Percentiles rank a stretch among this genome's conserved stretches.
phyloP scores from a whole-genome alignment of 2,113 vertebrate species.

The Phylloscopus whistleri region DNA sequence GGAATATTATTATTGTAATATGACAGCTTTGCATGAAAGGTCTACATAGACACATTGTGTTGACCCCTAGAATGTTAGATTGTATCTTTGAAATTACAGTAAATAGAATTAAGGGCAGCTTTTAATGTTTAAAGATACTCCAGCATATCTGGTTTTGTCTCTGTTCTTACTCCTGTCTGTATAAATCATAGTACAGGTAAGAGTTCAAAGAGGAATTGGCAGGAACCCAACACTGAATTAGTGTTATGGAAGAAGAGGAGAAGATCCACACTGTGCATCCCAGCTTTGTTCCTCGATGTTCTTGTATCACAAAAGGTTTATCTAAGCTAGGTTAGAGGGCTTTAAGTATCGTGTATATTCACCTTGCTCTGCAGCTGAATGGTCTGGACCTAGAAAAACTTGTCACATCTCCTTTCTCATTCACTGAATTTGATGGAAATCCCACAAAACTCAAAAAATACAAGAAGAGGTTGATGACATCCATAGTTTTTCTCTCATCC shows the following conservation, averaged over 20 bases:
- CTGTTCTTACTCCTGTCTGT: neutral
- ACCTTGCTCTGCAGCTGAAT: neutral
- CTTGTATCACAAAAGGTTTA: neutral
- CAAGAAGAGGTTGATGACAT: rapidly evolving
- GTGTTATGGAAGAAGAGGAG: neutral
- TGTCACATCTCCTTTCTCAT: neutral
- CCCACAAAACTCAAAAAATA: neutral
- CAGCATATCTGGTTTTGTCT: neutral
- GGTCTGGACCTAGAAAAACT: neutral
- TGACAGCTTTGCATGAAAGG: neutral
- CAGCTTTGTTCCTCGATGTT: neutral
- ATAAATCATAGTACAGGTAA: neutral
- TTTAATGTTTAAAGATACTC: neutral
- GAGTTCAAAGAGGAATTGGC: neutral
- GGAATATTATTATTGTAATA: neutral
- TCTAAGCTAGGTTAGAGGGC: neutral
- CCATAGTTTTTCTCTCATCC: neutral
- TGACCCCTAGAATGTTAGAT: neutral
- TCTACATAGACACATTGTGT: neutral
- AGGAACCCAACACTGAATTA: neutral
- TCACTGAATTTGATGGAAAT: neutral
- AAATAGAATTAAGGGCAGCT: neutral
- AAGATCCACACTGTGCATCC: neutral
- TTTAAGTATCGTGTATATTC: neutral
- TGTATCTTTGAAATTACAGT: neutral